Evolutionary conservation across 2,113 vertebrate genomes (phyloP).

Genomic region (Gymnobelideus leadbeateri): DNA sequence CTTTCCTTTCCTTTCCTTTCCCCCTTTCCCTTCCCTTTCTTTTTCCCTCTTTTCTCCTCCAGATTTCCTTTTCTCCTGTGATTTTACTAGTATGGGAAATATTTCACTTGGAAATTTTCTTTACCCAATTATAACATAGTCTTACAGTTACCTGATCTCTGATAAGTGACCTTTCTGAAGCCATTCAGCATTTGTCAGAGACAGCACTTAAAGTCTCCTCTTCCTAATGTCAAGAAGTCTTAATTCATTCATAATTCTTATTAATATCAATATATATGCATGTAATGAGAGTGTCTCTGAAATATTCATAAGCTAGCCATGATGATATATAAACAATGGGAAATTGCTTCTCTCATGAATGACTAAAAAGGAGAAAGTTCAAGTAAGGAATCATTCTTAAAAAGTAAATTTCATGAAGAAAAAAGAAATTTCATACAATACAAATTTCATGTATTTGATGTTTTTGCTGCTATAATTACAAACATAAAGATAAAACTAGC

Average conservation of each 20-base stretch:
- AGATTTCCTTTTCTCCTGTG: too few relatives aligned
- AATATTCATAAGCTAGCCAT: too few relatives aligned
- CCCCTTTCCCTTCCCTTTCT: too few relatives aligned
- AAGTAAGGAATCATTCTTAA: neutral
- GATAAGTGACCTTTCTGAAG: neutral
- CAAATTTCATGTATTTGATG: neutral
- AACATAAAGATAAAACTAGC: neutral
- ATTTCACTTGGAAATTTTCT: neutral
- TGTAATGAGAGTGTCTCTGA: too few relatives aligned
- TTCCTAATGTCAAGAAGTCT: too few relatives aligned
- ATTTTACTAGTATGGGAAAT: too few relatives aligned
- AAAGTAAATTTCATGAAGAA: neutral
- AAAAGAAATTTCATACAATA: neutral
- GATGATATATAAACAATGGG: neutral
- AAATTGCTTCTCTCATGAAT: neutral
- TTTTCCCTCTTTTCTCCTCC: too few relatives aligned
- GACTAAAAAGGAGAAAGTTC: neutral
- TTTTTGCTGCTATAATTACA: neutral
- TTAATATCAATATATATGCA: neutral
- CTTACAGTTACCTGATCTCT: neutral
- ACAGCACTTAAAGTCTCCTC: neutral
- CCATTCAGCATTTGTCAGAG: neutral
- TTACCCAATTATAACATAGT: neutral
- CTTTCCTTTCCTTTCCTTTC: too few relatives aligned
- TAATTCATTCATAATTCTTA: neutral